phyloP scores from a whole-genome alignment of 2,113 vertebrate genomes.

The Pleuronectes platessa region DNA sequence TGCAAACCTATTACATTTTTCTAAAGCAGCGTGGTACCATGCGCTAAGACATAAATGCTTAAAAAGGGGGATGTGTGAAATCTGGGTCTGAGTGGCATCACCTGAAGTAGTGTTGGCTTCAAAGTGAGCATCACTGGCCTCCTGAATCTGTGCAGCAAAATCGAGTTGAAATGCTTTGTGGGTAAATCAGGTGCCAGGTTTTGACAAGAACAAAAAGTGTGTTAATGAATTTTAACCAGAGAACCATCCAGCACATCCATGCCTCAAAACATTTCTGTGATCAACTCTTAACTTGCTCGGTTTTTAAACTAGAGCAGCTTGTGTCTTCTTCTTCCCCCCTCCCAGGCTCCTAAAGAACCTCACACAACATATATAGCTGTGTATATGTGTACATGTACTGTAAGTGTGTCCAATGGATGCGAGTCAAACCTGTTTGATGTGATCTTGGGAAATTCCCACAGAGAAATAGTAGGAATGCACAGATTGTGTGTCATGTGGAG shows the following conservation, averaged over 20 bases:
- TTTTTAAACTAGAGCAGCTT: neutral
- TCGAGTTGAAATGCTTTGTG: too few species aligned
- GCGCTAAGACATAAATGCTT: neutral
- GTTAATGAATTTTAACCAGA: neutral
- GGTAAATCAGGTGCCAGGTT: too few species aligned
- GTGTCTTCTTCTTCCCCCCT: slow-evolving; percentile 8
- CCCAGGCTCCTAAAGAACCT: neutral
- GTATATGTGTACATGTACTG: neutral
- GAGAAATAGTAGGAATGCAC: neutral
- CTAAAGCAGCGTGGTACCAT: neutral
- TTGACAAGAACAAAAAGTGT: too few species aligned
- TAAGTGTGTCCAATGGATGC: neutral
- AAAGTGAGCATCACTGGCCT: too few species aligned
- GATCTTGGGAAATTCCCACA: slow-evolving; percentile 32
- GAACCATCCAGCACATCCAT: neutral
- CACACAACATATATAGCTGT: neutral
- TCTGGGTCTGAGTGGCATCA: too few species aligned
- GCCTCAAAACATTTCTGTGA: neutral
- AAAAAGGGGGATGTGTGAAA: too few species aligned
- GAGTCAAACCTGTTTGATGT: slow-evolving; percentile 30
- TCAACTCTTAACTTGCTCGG: neutral
- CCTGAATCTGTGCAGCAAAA: too few species aligned
- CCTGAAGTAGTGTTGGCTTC: too few species aligned
- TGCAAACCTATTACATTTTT: neutral
- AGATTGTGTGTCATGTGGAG: slow-evolving; percentile 40